These are phyloP conservation scores for Leucopternis melanops DNA, from an alignment of 2,113 vertebrate genomes.

Conservation along the genomic window DNA sequence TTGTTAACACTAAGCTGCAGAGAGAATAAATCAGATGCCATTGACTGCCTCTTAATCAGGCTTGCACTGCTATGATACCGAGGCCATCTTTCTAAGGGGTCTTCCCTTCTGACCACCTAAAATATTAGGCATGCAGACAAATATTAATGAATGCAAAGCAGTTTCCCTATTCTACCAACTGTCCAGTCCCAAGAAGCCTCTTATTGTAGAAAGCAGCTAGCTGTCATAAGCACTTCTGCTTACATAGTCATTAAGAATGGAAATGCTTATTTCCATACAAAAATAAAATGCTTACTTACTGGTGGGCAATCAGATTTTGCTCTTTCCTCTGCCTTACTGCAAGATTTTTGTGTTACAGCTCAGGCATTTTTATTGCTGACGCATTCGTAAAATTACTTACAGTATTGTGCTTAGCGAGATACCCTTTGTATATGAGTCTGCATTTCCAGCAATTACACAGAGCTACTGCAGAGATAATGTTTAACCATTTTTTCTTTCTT, in stretches of 20 bases:
- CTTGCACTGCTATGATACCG: neutral
- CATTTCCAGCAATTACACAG: neutral
- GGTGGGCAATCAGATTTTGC: neutral
- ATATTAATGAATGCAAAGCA: neutral
- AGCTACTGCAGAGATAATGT: slow-evolving; percentile 1
- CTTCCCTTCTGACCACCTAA: neutral
- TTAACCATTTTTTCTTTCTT: neutral
- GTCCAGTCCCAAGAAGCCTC: neutral
- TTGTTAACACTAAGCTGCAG: neutral
- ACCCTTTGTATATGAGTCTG: neutral
- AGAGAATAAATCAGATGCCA: neutral
- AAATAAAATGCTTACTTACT: neutral
- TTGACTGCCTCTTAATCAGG: neutral
- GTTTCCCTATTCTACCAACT: neutral
- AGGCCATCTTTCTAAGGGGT: neutral
- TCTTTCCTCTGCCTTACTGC: neutral
- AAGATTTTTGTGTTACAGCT: neutral
- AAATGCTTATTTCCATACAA: neutral
- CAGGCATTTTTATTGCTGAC: slow-evolving; percentile 5
- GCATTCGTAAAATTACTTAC: neutral
- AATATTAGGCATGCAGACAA: neutral
- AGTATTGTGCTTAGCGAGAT: neutral
- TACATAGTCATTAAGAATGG: neutral
- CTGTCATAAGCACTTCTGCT: neutral
- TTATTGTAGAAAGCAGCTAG: neutral